phyloP scores from a whole-genome alignment of 2,113 vertebrate genomes.

The Corapipo altera region DNA sequence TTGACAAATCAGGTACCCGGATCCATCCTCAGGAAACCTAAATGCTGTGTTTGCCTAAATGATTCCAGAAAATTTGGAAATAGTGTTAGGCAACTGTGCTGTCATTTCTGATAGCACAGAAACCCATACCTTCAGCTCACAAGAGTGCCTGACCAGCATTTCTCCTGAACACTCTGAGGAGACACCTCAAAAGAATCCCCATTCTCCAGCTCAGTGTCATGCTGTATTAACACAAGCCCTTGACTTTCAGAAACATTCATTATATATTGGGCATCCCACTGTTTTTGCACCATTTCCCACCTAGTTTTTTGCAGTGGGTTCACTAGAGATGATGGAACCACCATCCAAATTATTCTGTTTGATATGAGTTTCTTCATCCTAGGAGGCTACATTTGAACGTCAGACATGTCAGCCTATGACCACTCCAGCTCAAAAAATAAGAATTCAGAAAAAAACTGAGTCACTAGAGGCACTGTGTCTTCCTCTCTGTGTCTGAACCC shows the following conservation, averaged over 20 bases:
- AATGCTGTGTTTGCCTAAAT: not conserved
- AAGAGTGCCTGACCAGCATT: not conserved
- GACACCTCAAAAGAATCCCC: not conserved
- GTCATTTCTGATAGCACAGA: not conserved
- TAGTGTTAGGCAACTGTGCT: rapidly evolving
- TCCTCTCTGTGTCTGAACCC: not conserved
- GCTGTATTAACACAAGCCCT: not conserved
- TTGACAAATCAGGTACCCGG: not conserved
- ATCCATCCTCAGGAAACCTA: not conserved
- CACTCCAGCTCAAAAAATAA: not conserved
- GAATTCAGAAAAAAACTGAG: not conserved
- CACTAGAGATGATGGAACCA: not conserved
- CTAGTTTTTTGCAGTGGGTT: not conserved
- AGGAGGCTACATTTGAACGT: not conserved
- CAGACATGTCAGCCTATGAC: not conserved
- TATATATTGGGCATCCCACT: not conserved
- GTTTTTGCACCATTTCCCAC: not conserved
- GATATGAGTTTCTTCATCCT: not conserved
- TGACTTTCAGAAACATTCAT: not conserved
- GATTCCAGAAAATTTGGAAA: not conserved
- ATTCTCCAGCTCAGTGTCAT: not conserved
- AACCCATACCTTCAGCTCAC: not conserved
- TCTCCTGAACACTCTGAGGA: not conserved
- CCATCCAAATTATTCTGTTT: not conserved
- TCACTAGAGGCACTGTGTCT: not conserved